phyloP scores from a whole-genome alignment of 2,113 vertebrate species.

The Microcebus tavaratra region DNA sequence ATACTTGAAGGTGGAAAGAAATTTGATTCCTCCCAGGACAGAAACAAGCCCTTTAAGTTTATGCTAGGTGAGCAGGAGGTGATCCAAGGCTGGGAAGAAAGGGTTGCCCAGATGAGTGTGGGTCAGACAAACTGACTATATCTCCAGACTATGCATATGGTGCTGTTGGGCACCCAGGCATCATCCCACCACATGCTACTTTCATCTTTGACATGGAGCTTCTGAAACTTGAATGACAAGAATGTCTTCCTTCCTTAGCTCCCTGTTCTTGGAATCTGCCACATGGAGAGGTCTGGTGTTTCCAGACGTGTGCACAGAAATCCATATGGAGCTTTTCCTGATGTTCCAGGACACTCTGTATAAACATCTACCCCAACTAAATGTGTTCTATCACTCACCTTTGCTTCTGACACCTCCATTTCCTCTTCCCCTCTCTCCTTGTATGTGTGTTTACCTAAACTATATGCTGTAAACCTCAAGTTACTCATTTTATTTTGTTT shows the following conservation, averaged over 20 bases:
- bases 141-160: slow-evolving; percentile 96
- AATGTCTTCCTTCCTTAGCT: slow-evolving; percentile 63
- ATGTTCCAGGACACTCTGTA: slow-evolving; percentile 87
- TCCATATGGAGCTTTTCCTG: slow-evolving; percentile 89
- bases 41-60: slow-evolving; percentile 95
- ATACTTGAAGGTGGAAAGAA: slow-evolving; percentile 95
- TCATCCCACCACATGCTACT: slow-evolving; percentile 96
- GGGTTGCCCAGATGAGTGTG: slow-evolving; percentile 97
- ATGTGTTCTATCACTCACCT: slow-evolving; percentile 89
- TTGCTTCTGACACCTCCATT: slow-evolving; percentile 83
- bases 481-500: slow-evolving; percentile 76
- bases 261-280: slow-evolving; percentile 85
- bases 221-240: slow-evolving; percentile 93
- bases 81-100: slow-evolving; percentile 98
- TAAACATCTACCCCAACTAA: slow-evolving; percentile 87
- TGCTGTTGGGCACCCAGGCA: slow-evolving; percentile 82
- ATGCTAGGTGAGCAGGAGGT: slow-evolving; percentile 96
- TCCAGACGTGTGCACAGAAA: slow-evolving; percentile 87
- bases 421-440: slow-evolving; percentile 77
- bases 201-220: slow-evolving; percentile 97
- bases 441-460: slow-evolving; percentile 82
- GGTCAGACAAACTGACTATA: slow-evolving; percentile 96
- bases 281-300: slow-evolving; percentile 83
- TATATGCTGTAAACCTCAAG: slow-evolving; percentile 86
- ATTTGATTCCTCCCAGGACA: slow-evolving; percentile 82